Conservation (phyloP, 2,797 vertebrate species). For the Pseudochirops corinnae region DNA sequence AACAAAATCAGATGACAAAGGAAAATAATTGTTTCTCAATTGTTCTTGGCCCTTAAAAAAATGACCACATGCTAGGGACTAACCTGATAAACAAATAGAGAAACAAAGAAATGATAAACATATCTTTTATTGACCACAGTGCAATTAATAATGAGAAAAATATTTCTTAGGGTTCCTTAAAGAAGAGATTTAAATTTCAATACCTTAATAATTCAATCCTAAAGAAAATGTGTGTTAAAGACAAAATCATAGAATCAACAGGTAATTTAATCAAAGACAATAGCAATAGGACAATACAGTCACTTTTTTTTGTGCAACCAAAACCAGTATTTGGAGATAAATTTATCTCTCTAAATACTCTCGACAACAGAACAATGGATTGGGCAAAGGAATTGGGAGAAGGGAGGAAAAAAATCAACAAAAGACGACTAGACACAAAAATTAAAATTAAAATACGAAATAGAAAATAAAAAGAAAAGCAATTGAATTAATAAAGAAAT, state of each 20-base stretch:
- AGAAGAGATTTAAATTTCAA: not conserved
- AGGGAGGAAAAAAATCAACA: not conserved
- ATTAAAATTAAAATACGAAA: not conserved
- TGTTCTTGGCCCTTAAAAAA: not conserved
- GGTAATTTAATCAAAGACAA: not conserved
- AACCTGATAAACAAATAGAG: not conserved
- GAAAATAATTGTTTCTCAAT: not conserved
- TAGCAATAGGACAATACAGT: not conserved
- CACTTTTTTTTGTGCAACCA: not conserved
- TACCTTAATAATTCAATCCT: not conserved
- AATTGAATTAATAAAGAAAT: not conserved
- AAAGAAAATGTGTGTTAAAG: not conserved
- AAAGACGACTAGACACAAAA: not conserved
- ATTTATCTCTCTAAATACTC: not conserved
- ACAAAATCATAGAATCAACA: not conserved
- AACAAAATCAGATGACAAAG: not conserved
- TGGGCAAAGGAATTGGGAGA: not conserved
- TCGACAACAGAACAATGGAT: not conserved
- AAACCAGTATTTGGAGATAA: not conserved
- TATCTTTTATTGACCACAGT: not conserved
- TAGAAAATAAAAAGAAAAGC: not conserved
- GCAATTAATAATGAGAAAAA: not conserved
- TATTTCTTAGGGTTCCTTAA: not conserved
- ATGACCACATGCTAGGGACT: not conserved
- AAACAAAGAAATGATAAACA: not conserved